A percentile compares a stretch with the other conserved stretches of the same genome.
phyloP scores from a whole-genome alignment of 2,797 vertebrate species.

The Enoplosus armatus region DNA sequence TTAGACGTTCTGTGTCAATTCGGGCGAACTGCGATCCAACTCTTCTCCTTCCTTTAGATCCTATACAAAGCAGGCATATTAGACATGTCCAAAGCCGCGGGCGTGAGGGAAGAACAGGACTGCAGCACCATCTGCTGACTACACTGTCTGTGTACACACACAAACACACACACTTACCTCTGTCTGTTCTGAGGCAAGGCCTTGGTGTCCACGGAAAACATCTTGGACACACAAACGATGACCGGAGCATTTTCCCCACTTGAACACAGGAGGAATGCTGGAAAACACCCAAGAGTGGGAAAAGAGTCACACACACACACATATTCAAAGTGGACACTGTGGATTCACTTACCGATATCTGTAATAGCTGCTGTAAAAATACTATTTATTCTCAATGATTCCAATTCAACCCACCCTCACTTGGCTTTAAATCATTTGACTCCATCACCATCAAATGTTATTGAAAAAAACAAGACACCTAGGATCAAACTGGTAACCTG shows the following conservation, averaged over 20 bases:
- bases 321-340: too few relatives aligned
- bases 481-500: too few relatives aligned
- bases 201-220: slow-evolving; percentile 94
- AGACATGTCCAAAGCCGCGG: not conserved
- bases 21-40: not conserved
- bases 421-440: too few relatives aligned
- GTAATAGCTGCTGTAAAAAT: too few relatives aligned
- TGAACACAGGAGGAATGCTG: slow-evolving; percentile 94
- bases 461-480: too few relatives aligned
- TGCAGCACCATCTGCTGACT: slow-evolving; percentile 35
- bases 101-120: not conserved
- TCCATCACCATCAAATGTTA: too few relatives aligned
- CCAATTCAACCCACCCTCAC: too few relatives aligned
- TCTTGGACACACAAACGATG: slow-evolving; percentile 97
- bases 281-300: slow-evolving; percentile 9
- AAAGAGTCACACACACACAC: not conserved
- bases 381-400: too few relatives aligned
- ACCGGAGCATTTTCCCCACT: slow-evolving; percentile 88
- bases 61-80: not conserved
- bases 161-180: slow-evolving; percentile 82
- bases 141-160: not conserved
- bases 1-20: not conserved
- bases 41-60: not conserved
- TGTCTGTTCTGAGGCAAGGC: slow-evolving; percentile 91
- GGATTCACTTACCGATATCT: too few relatives aligned